Evolutionary conservation across 2,888 invertebrate genomes (phyloP).

Genomic region (Ametastegia equiseti): DNA sequence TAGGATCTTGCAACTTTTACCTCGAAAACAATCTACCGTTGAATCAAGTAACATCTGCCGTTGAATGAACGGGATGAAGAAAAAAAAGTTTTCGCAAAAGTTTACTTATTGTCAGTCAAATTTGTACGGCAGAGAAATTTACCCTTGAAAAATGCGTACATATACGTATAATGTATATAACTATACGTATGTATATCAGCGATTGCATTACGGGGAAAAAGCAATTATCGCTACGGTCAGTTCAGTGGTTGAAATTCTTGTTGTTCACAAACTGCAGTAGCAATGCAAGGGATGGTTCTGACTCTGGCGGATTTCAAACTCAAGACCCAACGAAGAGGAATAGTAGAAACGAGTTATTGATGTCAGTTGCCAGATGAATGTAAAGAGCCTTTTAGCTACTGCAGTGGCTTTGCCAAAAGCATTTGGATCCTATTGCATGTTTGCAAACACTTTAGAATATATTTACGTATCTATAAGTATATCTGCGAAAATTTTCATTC

Average conservation of each 20-base stretch:
- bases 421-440: constrained; percentile 19
- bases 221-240: constrained; percentile 60
- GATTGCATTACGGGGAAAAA: constrained; percentile 57
- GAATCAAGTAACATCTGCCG: not conserved
- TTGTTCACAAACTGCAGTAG: constrained; percentile 8
- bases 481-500: not conserved
- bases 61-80: not conserved
- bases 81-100: not conserved
- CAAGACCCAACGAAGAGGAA: constrained; percentile 54
- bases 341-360: constrained; percentile 58
- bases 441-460: constrained; percentile 27
- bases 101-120: constrained; percentile 2
- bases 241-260: constrained; percentile 19
- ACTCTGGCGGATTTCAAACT: constrained; percentile 49
- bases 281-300: not conserved
- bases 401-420: not conserved
- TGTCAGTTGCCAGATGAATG: constrained; percentile 62
- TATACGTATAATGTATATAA: no score
- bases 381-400: constrained; percentile 60
- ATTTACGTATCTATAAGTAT: not conserved
- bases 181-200: no score
- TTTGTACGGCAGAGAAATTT: not conserved
- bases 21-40: not conserved
- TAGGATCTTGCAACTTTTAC: not conserved
- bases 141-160: no score